Conservation (phyloP, 1,140 invertebrate genomes). For the Sinonovacula constricta region DNA sequence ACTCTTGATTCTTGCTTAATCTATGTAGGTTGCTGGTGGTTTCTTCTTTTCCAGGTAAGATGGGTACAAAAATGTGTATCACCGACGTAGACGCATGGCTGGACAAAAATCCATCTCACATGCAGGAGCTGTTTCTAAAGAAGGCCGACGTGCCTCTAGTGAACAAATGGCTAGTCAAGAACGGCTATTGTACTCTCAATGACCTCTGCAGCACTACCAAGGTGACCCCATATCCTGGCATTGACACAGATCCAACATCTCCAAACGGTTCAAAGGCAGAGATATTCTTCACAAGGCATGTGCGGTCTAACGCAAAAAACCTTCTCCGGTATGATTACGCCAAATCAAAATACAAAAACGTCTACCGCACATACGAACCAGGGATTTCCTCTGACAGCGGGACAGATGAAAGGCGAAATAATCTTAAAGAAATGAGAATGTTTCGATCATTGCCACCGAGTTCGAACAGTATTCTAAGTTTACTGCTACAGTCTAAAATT, state of each 20-base stretch:
- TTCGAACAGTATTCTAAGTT: constrained; percentile 68
- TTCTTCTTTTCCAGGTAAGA: too few relatives aligned
- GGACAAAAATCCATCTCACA: constrained; percentile 78
- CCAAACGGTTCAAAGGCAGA: constrained; percentile 62
- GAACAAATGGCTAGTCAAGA: constrained; percentile 80
- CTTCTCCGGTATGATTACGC: constrained; percentile 81
- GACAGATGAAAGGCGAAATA: constrained; percentile 61
- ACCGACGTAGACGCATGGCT: constrained; percentile 80
- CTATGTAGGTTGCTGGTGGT: too few relatives aligned
- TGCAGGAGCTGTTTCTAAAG: constrained; percentile 79
- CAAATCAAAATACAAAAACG: constrained; percentile 79
- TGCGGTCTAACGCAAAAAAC: constrained; percentile 79
- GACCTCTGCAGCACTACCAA: constrained; percentile 67
- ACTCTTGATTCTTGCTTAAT: too few relatives aligned
- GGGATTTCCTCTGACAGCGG: constrained; percentile 46
- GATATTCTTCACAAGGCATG: constrained; percentile 69
- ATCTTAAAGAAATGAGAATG: constrained; percentile 71
- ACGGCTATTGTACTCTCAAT: constrained; percentile 79
- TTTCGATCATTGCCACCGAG: constrained; percentile 71
- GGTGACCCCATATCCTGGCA: constrained; percentile 53
- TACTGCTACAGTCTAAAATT: constrained; percentile 70
- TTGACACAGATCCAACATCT: constrained; percentile 64
- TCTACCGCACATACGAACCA: constrained; percentile 78
- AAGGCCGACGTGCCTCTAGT: constrained; percentile 79
- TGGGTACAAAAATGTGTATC: neutral